Base-by-base conservation (phyloP, 1,140 invertebrate genomes). In the Nasonia longicornis region DNA sequence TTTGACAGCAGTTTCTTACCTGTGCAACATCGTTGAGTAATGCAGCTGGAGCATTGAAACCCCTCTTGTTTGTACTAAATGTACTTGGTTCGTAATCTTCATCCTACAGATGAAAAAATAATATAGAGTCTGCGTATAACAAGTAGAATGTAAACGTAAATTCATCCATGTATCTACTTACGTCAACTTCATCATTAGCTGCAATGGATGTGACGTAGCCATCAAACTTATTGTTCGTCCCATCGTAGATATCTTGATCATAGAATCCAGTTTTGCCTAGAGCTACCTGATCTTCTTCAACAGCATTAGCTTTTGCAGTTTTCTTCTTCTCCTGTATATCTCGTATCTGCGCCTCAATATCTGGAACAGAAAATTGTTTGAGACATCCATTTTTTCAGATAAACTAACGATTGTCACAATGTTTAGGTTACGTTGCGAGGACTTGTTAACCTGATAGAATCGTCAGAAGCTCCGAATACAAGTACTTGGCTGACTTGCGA, bases 171-270 rank as follows among this genome's bases (percentile, higher is more conserved):
- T 63, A 16, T 66, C 26, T 67, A 91, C 90, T 92, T 91, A 95
- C 94, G 90, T 98, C 97, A 58, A 93, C 92, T 90, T 97, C 96
- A 91, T 97, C 96, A 91, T 97, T 98, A 0, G 97, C 95, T 77
- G 97, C 97, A 91, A 99, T 99, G 1, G 97, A 98, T 79, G 97
- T 98, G 64, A 97, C 96, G 92, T 98, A 99, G 52, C 97, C 97
- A 88, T 97, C 96, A 91, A 95, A 98, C 89, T 97, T 96, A 29
- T 94, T 94, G 84, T 95, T 96, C 48, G 89, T 89, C 75, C 93
- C 95, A 88, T 97, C 97, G 90, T 98, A 99, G 84, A 99, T 97
- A 85, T 98, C 97, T 87, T 94, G 95, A 91, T 99, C 98, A 92
- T 96, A 98, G 86, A 94, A 96, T 14, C 96, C 96, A 86, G 94